Percentiles rank a stretch among this genome's conserved stretches.
These are phyloP conservation scores for Syngnathus acus DNA, from an alignment of 2,797 vertebrate genomes.

Conservation along the genomic window DNA sequence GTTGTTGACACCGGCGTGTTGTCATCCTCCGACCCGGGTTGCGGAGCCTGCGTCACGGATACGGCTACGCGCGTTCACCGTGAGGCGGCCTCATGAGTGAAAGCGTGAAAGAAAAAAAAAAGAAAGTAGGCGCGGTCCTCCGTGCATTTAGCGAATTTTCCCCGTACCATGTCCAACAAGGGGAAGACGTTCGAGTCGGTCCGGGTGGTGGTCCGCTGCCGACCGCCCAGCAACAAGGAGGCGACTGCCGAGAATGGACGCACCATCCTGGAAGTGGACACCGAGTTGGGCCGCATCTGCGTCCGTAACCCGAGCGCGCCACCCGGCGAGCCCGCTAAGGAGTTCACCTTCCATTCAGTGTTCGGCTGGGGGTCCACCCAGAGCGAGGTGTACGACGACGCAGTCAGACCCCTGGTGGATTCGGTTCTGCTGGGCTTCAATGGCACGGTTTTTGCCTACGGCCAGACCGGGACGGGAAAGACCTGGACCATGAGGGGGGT, in stretches of 20 bases:
- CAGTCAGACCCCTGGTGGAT: conserved; percentile 87
- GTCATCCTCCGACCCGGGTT: conserved; percentile 7
- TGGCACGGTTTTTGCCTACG: conserved; percentile 90
- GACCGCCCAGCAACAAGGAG: conserved; percentile 82
- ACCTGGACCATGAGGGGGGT: conserved; percentile 93
- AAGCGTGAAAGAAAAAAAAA: not conserved
- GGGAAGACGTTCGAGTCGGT: conserved; percentile 79
- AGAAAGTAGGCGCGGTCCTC: conserved; percentile 11
- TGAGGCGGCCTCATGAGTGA: conserved; percentile 24
- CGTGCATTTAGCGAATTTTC: not conserved
- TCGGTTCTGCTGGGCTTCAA: conserved; percentile 89
- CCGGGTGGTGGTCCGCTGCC: conserved; percentile 91
- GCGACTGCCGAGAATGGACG: conserved; percentile 65
- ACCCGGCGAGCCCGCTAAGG: conserved; percentile 82
- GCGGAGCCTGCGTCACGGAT: not conserved
- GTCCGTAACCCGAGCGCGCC: conserved; percentile 80
- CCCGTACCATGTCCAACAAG: conserved; percentile 70
- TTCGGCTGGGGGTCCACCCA: conserved; percentile 84
- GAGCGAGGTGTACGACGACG: conserved; percentile 86
- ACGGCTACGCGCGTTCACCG: not conserved
- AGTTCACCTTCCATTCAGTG: conserved; percentile 91
- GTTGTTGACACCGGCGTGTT: conserved; percentile 33
- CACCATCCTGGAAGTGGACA: conserved; percentile 80
- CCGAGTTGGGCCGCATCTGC: conserved; percentile 86
- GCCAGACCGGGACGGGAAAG: conserved; percentile 94